These are phyloP conservation scores for Pegoplata infirma DNA, from an alignment of 2,888 invertebrate species.

Conservation along the genomic window DNA sequence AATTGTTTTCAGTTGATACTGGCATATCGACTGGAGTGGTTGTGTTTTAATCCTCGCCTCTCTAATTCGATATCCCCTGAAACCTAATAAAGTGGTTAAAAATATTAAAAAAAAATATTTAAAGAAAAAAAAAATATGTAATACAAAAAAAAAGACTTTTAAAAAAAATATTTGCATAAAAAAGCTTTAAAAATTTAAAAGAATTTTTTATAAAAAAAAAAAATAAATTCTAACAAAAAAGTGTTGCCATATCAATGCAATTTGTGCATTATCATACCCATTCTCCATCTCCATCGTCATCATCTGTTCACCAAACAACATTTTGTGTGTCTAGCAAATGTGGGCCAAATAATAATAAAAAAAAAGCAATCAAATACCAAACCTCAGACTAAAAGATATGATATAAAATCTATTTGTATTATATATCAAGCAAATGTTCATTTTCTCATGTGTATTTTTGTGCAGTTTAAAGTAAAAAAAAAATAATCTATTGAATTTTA, in stretches of 20 bases:
- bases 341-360: constrained; percentile 21
- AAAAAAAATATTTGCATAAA: not conserved
- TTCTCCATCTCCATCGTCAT: too few relatives aligned
- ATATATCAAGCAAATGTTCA: constrained; percentile 24
- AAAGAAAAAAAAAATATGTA: not conserved
- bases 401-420: not conserved
- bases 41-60: constrained; percentile 53
- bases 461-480: not conserved
- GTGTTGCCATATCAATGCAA: not conserved
- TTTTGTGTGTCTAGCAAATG: constrained; percentile 18
- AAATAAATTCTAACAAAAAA: not conserved
- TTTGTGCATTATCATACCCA: not conserved
- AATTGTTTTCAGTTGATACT: constrained; percentile 65
- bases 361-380: not conserved
- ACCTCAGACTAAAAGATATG: not conserved
- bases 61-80: not conserved
- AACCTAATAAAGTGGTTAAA: not conserved
- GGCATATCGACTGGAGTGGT: constrained; percentile 65
- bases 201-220: too few relatives aligned
- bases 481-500: not conserved
- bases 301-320: not conserved
- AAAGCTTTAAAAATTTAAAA: too few relatives aligned
- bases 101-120: not conserved
- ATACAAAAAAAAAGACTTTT: too few relatives aligned
- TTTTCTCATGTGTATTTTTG: constrained; percentile 21